Evolutionary conservation across 1,140 invertebrate species (phyloP), one percentile per base, ranked within the genome.

Genomic region (Conus ventricosus): DNA sequence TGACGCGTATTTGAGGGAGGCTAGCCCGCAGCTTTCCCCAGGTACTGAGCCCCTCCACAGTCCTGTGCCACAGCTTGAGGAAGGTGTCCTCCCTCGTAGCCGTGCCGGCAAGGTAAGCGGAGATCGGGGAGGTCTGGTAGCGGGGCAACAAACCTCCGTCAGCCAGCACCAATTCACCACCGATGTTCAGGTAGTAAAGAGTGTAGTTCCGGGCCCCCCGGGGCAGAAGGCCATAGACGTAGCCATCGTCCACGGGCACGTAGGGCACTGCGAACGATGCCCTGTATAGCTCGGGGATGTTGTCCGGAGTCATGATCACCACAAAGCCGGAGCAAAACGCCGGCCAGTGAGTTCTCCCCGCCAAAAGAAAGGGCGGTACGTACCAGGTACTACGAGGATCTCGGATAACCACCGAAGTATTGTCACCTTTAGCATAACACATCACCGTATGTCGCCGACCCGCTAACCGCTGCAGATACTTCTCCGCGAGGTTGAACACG

Each of bases 271-370:
- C 57, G 87, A 92, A 91, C 7, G 94, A 93, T 27, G 89, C 91
- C 27, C 88, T 87, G 83, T 94, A 95, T 54, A 96, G 88, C 60
- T 90, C 80, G 54, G 92, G 91, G 6, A 95, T 91, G 53, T 94
- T 84, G 87, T 95, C 94, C 5, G 90, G 89, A 51, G 95, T 95
- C 83, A 95, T 92, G 11, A 96, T 85, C 20, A 94, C 92, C 13
- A 93, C 92, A 90, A 95, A 95, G n/a, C 95, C 95, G 15, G 93
- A 90, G 91, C 95, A 96, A 89, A 95, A 96, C n/a, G 60, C 78
- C 2, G 93, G 93, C 85, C 91, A 92, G 83, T 91, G 63, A 51
- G 71, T 91, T 15, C 85, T 76, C 23, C 90, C 87, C 39, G 94
- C 94, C 90, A 95, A 94, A 23, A 94, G 86, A 13, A 91, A 81